Base-by-base conservation (phyloP, 2,797 vertebrate species). In the Petrocephalus sullivani region DNA sequence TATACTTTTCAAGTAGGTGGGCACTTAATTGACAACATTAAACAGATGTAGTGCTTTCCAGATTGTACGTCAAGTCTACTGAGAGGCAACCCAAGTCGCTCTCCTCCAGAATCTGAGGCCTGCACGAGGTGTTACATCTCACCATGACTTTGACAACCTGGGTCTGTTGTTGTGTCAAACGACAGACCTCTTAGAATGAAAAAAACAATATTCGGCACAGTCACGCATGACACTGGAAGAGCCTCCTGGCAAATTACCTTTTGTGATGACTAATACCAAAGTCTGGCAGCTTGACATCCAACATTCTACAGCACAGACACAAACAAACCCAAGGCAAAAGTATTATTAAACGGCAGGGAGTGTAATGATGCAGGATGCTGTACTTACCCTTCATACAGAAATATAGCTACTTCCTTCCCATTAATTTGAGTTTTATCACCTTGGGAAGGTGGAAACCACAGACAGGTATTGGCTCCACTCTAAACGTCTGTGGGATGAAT, bases 301-400 rank as follows among this genome's bases (percentile, higher is more conserved):
- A 51, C n/a, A 86, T 46, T 9, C 28, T 60, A 51, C 58, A 87
- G 41, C 57, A 87, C 58, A 64, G 85, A 67, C 58, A 87, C 28
- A 64, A 37, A 71, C 28, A 71, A 64, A 28, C 19, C 33, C 19
- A 23, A 28, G 46, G 46, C 14, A 61, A 87, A 87, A 67, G 33
- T 9, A 87, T 51, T 9, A 87, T 51, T 41, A 67, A 67, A 86
- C 41, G 16, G 7, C 58, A 86, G 46, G 85, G 28, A 4, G 56
- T 86, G 33, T 54, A 86, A 60, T 41, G 12, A 86, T 64, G 14
- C 85, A 67, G 58, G 33, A 64, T 14, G 23, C 16, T 54, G 51
- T 86, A 56, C 37, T 87, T 67, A 87, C 57, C 60, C 60, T 49
- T 87, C 58, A 87, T 67, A 87, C 37, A 87, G 19, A 64, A 87